A percentile compares a stretch with the other conserved stretches of the same genome.
Conservation (phyloP, 2,113 vertebrate genomes). For the Hydropotes inermis region DNA sequence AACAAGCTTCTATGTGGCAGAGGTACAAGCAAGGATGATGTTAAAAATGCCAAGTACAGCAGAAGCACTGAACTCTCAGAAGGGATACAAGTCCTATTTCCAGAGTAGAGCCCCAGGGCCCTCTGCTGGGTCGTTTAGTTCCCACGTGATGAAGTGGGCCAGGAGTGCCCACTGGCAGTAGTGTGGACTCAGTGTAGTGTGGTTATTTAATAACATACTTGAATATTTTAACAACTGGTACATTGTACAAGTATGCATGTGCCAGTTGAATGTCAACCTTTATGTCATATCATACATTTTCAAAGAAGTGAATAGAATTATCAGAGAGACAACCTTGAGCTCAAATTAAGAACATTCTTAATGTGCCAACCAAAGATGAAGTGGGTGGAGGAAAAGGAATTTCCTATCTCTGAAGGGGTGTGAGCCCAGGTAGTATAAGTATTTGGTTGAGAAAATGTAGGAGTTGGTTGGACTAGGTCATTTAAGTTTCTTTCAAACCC, state of each 20-base stretch:
- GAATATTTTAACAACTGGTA: neutral
- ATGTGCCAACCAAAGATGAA: neutral
- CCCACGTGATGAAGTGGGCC: neutral
- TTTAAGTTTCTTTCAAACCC: neutral
- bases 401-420: neutral
- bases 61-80: neutral
- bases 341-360: neutral
- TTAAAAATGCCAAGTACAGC: neutral
- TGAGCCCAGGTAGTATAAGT: neutral
- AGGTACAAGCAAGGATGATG: neutral
- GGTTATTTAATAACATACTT: neutral
- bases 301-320: neutral
- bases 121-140: neutral
- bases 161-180: neutral
- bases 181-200: neutral
- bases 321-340: neutral
- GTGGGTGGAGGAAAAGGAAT: neutral
- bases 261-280: neutral
- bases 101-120: neutral
- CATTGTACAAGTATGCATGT: neutral
- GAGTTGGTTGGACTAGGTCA: neutral
- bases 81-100: neutral
- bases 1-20: neutral
- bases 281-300: neutral
- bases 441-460: neutral